Conservation (phyloP, 2,113 vertebrate species). For the Phocoena sinus region DNA sequence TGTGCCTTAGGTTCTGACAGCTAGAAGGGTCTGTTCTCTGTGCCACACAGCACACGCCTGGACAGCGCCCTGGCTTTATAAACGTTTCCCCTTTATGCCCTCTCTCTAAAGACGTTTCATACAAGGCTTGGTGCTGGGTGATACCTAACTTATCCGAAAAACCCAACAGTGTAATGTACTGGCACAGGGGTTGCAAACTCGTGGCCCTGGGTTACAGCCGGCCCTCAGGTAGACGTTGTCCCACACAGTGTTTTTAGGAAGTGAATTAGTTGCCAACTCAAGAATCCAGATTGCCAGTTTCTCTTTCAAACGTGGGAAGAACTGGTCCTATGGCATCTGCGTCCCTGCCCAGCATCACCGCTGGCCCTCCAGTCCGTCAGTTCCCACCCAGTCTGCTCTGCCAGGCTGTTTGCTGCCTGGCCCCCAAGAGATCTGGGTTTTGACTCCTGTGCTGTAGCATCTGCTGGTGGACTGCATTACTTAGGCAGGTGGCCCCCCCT, state of each 20-base stretch:
- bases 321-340: accelerated
- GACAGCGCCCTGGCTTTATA: accelerated
- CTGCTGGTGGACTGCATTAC: accelerated
- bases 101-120: accelerated
- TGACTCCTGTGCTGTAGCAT: background rate
- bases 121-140: background rate
- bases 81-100: accelerated
- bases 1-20: background rate
- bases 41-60: accelerated
- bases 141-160: background rate
- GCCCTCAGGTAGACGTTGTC: background rate
- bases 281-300: background rate
- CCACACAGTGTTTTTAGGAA: background rate
- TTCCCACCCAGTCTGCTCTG: accelerated
- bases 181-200: accelerated
- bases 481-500: accelerated
- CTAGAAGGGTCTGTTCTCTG: background rate
- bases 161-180: accelerated
- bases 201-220: accelerated
- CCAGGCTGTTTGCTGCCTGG: accelerated
- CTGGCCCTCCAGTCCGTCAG: accelerated
- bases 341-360: accelerated
- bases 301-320: background rate
- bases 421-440: background rate
- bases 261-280: no score